phyloP scores from a whole-genome alignment of 1,140 invertebrate species.

The Drosophila dunni region DNA sequence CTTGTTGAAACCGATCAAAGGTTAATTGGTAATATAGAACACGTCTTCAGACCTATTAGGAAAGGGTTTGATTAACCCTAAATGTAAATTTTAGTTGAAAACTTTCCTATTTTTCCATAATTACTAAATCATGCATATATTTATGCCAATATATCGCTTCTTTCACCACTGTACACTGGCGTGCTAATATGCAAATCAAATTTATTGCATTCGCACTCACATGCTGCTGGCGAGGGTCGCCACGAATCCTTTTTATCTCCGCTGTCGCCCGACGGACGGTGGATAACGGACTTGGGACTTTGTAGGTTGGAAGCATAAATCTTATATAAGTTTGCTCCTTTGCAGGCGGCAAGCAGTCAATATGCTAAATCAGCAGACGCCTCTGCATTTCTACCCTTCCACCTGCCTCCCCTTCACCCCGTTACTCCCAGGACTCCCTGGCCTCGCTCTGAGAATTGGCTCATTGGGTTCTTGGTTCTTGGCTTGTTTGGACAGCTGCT shows the following conservation, averaged over 20 bases:
- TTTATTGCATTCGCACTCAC: conserved; percentile 70
- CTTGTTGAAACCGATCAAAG: no score
- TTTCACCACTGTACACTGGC: conserved; percentile 31
- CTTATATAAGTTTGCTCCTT: conserved; percentile 79
- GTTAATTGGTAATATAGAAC: no score
- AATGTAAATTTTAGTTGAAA: no score
- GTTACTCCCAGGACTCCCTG: background rate
- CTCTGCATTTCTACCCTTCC: conserved; percentile 3
- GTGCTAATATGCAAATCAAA: conserved; percentile 84
- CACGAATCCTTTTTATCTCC: conserved; percentile 78
- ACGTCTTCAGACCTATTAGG: no score
- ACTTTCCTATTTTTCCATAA: no score
- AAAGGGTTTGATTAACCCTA: no score
- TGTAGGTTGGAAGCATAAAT: conserved; percentile 68
- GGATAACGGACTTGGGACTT: conserved; percentile 24
- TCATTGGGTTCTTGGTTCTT: background rate
- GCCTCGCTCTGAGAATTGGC: background rate
- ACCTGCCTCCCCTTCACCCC: background rate
- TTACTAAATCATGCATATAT: no score
- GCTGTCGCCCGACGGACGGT: conserved; percentile 56
- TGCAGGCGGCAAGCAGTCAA: conserved; percentile 72
- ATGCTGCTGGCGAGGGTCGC: conserved; percentile 54
- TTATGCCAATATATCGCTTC: no score
- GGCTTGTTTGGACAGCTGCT: conserved; percentile 76
- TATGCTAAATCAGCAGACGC: conserved; percentile 80